Percentiles rank a stretch among this genome's conserved stretches.
phyloP scores from a whole-genome alignment of 1,140 invertebrate genomes.

The Drosophila saltans region DNA sequence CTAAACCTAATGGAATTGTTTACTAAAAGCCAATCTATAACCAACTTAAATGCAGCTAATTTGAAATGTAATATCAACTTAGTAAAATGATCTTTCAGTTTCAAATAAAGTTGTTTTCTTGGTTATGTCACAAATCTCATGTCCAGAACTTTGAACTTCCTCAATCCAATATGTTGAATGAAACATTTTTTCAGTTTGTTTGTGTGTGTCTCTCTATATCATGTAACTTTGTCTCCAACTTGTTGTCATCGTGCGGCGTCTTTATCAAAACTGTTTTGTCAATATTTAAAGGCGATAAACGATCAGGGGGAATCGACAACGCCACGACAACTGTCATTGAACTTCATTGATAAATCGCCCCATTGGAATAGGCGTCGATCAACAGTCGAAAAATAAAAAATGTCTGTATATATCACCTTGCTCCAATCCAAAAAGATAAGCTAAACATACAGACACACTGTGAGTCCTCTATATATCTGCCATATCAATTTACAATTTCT shows the following conservation, averaged over 20 bases:
- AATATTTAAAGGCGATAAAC: slow-evolving; percentile 64
- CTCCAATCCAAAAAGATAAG: slow-evolving; percentile 66
- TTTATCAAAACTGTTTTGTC: slow-evolving; percentile 67
- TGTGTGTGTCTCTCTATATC: slow-evolving; percentile 5
- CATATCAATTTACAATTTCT: slow-evolving; percentile 56
- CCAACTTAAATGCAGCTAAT: not conserved
- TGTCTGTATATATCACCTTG: slow-evolving; percentile 39
- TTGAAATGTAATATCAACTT: not conserved
- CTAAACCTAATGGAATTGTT: not conserved
- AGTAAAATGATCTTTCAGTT: not conserved
- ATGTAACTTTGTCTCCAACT: slow-evolving; percentile 17
- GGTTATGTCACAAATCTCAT: not conserved
- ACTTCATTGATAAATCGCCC: slow-evolving; percentile 75
- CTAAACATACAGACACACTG: slow-evolving; percentile 52
- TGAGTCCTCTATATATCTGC: slow-evolving; percentile 25
- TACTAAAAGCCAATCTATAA: not conserved
- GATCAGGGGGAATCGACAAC: slow-evolving; percentile 63
- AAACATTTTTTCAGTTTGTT: slow-evolving; percentile 23
- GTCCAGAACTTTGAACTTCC: not conserved
- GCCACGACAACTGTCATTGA: slow-evolving; percentile 72
- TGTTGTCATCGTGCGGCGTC: slow-evolving; percentile 17
- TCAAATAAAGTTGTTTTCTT: not conserved
- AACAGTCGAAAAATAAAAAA: slow-evolving; percentile 22
- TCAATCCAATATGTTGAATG: slow-evolving; percentile 35
- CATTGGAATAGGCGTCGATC: slow-evolving; percentile 15